Evolutionary conservation across 1,140 invertebrate species (phyloP).

Genomic region (Drosophila saltans): DNA sequence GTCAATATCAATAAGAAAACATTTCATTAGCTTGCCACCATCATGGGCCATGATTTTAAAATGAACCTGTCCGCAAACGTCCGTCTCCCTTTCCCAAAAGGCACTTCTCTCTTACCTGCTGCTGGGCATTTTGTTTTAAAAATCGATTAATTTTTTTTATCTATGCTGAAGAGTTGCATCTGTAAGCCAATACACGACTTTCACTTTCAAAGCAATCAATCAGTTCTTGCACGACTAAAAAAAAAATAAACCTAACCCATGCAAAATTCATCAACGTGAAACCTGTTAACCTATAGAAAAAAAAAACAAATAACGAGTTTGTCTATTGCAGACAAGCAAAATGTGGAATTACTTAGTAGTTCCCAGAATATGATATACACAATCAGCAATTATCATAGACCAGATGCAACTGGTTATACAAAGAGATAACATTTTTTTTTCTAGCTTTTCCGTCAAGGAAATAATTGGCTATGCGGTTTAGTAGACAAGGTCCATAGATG

Average conservation of each 20-base stretch:
- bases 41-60: too few relatives aligned
- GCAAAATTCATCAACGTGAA: neutral
- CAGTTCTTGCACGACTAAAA: constrained; percentile 1
- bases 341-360: constrained; percentile 1
- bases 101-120: too few relatives aligned
- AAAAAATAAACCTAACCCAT: neutral
- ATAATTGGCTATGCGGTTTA: constrained; percentile 18
- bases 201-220: neutral
- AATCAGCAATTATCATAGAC: constrained; percentile 25
- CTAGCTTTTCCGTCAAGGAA: neutral
- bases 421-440: constrained; percentile 9
- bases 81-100: too few relatives aligned
- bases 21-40: too few relatives aligned
- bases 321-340: neutral
- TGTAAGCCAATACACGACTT: neutral
- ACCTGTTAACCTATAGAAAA: neutral
- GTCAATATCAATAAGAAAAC: too few relatives aligned
- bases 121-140: too few relatives aligned
- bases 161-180: too few relatives aligned
- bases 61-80: too few relatives aligned
- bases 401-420: constrained; percentile 20
- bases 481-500: constrained; percentile 12
- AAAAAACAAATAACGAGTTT: neutral
- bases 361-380: constrained; percentile 9
- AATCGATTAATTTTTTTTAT: too few relatives aligned